Percentiles rank a stretch among this genome's conserved stretches.
These are phyloP conservation scores for Monoplex corrugatus DNA, from an alignment of 2,888 invertebrate species.

Conservation along the genomic window DNA sequence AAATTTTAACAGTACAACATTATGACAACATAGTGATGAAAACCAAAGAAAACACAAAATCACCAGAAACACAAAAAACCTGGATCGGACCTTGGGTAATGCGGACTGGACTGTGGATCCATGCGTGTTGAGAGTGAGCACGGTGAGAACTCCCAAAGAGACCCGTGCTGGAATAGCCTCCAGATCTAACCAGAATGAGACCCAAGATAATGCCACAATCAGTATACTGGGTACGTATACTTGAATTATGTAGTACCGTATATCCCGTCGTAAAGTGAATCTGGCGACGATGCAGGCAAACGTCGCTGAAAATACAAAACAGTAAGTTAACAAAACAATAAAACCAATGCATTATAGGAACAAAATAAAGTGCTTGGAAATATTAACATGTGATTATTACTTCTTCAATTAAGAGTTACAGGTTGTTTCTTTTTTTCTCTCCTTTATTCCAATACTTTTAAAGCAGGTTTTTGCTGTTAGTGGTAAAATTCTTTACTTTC, in stretches of 20 bases:
- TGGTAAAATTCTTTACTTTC: no score
- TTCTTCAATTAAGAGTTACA: no score
- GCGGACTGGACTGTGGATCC: slow-evolving; percentile 95
- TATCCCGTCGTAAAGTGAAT: slow-evolving; percentile 90
- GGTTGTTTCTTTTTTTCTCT: no score
- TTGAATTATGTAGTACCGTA: slow-evolving; percentile 87
- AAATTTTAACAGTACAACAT: no score
- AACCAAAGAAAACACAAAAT: no score
- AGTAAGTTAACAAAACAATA: no score
- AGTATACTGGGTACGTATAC: slow-evolving; percentile 84
- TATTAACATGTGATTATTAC: no score
- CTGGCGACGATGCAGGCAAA: slow-evolving; percentile 90
- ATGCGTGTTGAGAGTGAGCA: slow-evolving; percentile 90
- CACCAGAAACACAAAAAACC: not conserved
- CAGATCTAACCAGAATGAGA: slow-evolving; percentile 84
- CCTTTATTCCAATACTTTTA: no score
- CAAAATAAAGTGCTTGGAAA: no score
- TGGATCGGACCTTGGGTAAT: slow-evolving; percentile 87
- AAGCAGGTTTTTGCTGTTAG: no score
- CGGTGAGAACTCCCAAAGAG: slow-evolving; percentile 56
- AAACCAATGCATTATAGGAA: no score
- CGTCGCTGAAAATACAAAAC: slow-evolving; percentile 56
- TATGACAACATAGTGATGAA: no score
- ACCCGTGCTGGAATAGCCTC: slow-evolving; percentile 70
- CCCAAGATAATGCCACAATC: slow-evolving; percentile 85